Evolutionary conservation across 2,113 vertebrate species (phyloP).

Genomic region (Meles meles): DNA sequence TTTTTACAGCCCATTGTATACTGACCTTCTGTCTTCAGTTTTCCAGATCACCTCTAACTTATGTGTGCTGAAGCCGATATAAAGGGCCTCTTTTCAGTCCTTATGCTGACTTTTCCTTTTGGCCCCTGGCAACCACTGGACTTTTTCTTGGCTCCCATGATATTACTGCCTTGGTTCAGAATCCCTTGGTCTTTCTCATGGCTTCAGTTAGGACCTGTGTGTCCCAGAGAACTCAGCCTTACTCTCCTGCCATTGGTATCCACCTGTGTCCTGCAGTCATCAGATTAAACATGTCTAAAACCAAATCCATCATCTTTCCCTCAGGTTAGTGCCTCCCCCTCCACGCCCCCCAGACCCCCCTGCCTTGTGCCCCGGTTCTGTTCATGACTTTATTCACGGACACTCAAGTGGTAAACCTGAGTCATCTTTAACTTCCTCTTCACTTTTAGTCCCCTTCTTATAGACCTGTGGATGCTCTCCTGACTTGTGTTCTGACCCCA

Average conservation of each 20-base stretch:
- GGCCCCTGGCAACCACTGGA: neutral
- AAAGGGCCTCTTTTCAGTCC: neutral
- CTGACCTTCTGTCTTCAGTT: neutral
- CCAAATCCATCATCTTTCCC: neutral
- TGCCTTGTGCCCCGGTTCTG: neutral
- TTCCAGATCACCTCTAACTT: neutral
- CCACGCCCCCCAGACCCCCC: too few species aligned
- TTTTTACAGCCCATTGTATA: neutral
- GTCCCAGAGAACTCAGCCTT: neutral
- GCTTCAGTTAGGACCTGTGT: neutral
- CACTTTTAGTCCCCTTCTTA: neutral
- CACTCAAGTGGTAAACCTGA: neutral
- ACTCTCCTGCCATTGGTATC: neutral
- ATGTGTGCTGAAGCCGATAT: neutral
- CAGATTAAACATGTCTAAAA: neutral
- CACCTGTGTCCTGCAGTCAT: neutral
- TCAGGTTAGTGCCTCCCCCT: neutral
- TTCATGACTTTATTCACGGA: neutral
- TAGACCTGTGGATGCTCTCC: neutral
- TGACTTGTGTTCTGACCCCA: neutral
- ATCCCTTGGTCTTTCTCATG: neutral
- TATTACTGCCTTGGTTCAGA: neutral
- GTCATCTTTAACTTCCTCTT: constrained; percentile 47
- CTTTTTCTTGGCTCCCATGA: neutral
- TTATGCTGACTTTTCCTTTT: neutral